A percentile compares a stretch with the other conserved stretches of the same genome.
phyloP scores from a whole-genome alignment of 2,888 invertebrate species.

The Drosophila rellima region DNA sequence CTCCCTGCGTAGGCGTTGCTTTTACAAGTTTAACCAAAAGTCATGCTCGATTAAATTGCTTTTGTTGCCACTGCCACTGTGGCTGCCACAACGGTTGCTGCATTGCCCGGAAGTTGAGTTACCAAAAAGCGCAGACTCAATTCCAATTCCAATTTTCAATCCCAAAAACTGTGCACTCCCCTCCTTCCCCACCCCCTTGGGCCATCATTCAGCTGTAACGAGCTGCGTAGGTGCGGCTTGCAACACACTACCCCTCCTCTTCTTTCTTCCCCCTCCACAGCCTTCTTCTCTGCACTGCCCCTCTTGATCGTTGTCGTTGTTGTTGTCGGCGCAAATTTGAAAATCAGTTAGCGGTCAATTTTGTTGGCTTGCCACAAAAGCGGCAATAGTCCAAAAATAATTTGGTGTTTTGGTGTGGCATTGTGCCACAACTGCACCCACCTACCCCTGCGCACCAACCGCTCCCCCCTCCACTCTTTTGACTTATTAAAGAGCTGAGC shows the following conservation, averaged over 20 bases:
- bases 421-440: slow-evolving; percentile 49
- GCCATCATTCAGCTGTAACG: slow-evolving; percentile 53
- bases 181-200: background rate
- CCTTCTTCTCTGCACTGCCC: background rate
- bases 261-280: background rate
- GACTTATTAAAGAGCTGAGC: slow-evolving; percentile 30
- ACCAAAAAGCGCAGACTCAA: slow-evolving; percentile 72
- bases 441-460: background rate
- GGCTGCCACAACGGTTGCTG: slow-evolving; percentile 25
- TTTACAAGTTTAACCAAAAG: slow-evolving; percentile 78
- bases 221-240: slow-evolving; percentile 67
- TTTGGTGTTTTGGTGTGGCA: slow-evolving; percentile 74
- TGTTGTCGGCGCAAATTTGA: slow-evolving; percentile 60
- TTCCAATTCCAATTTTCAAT: slow-evolving; percentile 51
- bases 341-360: slow-evolving; percentile 78
- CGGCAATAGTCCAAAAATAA: slow-evolving; percentile 56
- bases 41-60: slow-evolving; percentile 84
- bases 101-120: slow-evolving; percentile 79
- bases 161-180: slow-evolving; percentile 10
- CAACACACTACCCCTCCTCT: slow-evolving; percentile 2
- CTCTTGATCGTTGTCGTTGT: slow-evolving; percentile 19
- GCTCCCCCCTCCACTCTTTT: background rate
- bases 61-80: slow-evolving; percentile 54
- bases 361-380: slow-evolving; percentile 70
- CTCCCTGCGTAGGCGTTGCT: slow-evolving; percentile 69